Evolutionary conservation across 2,113 vertebrate species (phyloP), one percentile per base, ranked within the genome.

Genomic region (Benitochromis conjunctus): DNA sequence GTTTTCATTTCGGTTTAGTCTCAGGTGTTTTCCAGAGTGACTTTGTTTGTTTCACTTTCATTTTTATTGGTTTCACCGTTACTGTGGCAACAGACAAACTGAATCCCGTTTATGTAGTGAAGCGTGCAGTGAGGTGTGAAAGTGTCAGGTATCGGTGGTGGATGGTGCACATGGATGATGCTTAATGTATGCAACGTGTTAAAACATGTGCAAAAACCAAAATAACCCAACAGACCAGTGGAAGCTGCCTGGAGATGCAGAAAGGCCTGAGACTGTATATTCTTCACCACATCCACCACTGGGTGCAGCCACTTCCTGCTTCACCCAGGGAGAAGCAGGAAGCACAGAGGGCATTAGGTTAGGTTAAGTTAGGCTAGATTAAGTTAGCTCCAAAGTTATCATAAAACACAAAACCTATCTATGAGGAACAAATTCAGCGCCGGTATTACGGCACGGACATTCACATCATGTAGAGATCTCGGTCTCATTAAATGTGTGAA

Each of bases 21-120:
- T 48, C 66, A 0, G 9, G 0, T 26, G 24, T 24, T 71, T 46
- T 0, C 38, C 38, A 71, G 66, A 2, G 1, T 1, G 8, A 46
- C 21, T 71, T 48, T 5, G 46, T 46, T 48, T 48, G 41, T 74
- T 48, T 74, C 66, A 48, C 5, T 74, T 74, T 74, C 5, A 18
- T 48, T 74, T 74, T 74, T 29, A 71, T 74, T 74, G 24, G 24
- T 69, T 69, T 41, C 1, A 69, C 12, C n/a, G 31, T 60, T 31
- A 60, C 29, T 66, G 36, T 41, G 62, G 10, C 11, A 66, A 0
- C 36, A 41, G 34, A 13, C 11, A 41, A 66, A 66, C 62, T 66
- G 62, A 21, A 7, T 41, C 36, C 62, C 21, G 62, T 0, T 4
- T 14, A 14, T 66, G 62, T 2, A 41, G 62, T 0, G 4, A 41